Evolutionary conservation across 2,797 vertebrate genomes (phyloP).

Genomic region (Acanthurus tractus): DNA sequence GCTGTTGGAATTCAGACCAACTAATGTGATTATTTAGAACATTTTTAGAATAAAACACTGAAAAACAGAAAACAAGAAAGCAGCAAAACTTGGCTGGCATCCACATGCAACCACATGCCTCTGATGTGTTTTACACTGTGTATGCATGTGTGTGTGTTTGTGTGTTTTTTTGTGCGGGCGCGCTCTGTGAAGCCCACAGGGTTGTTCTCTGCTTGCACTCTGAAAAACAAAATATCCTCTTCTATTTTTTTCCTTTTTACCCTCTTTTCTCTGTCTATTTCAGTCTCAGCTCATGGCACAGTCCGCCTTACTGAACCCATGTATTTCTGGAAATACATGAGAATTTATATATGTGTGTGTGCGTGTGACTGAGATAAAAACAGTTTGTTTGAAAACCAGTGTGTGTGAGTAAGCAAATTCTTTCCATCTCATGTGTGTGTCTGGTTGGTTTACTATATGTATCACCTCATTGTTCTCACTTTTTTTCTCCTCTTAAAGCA

Average conservation of each 20-base stretch:
- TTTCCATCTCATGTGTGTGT: not conserved
- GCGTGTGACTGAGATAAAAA: not conserved
- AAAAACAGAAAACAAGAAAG: not conserved
- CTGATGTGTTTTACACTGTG: slow-evolving; percentile 1
- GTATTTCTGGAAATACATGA: slow-evolving; percentile 6
- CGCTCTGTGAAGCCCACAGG: slow-evolving; percentile 48
- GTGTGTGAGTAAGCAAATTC: not conserved
- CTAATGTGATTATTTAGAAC: slow-evolving; percentile 4
- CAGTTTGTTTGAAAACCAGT: slow-evolving; percentile 2
- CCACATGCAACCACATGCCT: not conserved
- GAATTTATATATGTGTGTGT: not conserved
- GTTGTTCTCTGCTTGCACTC: slow-evolving; percentile 54
- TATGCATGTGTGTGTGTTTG: slow-evolving; percentile 3
- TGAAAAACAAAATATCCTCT: slow-evolving; percentile 46
- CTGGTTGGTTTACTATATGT: slow-evolving; percentile 13
- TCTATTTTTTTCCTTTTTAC: slow-evolving; percentile 14
- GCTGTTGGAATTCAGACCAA: not conserved
- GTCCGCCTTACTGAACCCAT: slow-evolving; percentile 49
- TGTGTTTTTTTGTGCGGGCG: slow-evolving; percentile 11
- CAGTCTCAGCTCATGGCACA: slow-evolving; percentile 34
- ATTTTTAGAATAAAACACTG: not conserved
- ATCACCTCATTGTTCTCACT: slow-evolving; percentile 13
- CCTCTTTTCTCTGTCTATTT: slow-evolving; percentile 53
- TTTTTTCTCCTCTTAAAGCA: slow-evolving; percentile 5
- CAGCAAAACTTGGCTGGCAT: slow-evolving; percentile 11